Base-by-base conservation (phyloP, 2,113 vertebrate species). In the Ptilonorhynchus violaceus region DNA sequence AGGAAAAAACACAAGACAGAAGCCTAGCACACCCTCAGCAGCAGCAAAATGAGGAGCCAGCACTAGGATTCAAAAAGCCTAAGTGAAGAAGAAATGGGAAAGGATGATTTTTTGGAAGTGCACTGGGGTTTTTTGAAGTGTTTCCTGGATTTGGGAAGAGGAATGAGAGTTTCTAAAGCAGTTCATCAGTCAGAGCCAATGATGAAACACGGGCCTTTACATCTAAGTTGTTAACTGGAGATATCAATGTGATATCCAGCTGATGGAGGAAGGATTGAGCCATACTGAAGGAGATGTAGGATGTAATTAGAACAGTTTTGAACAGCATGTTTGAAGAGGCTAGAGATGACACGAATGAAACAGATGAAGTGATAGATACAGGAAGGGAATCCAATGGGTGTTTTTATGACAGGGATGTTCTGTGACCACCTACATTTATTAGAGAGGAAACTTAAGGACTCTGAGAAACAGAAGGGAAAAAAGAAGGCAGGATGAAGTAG, bases 31-130 rank as follows among this genome's bases (percentile, higher is more conserved):
- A 33, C 7, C 8, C 12, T 42, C 55, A 83, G 59, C 49, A 91
- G 50, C 18, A 73, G 41, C 76, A 50, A 53, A 82, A 91, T 33
- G 28, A 83, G 27, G 12, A 83, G 17, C 63, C 35, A 46, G 60
- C 15, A 55, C 11, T 37, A 42, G 66, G 49, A 76, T 20, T 79
- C 19, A 69, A 90, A 75, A 89, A 84, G 35, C 15, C 39, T 47
- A 95, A 83, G 42, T 41, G 20, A 97, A 41, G 22, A 96, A 37
- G 18, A 92, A 81, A 11, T 3, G 0, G 59, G 64, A 86, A 92
- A 88, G 15, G 5, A 16, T 0, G 0, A 2, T 2, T 44, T 44
- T 69, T 67, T 58, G 7, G 2, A 44, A 79, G 46, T 17, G 30
- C 21, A 24, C 3, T 53, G 24, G 9, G 5, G 0, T 0, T 12